Base-by-base conservation (phyloP, 2,113 vertebrate genomes). In the Panthera leo region DNA sequence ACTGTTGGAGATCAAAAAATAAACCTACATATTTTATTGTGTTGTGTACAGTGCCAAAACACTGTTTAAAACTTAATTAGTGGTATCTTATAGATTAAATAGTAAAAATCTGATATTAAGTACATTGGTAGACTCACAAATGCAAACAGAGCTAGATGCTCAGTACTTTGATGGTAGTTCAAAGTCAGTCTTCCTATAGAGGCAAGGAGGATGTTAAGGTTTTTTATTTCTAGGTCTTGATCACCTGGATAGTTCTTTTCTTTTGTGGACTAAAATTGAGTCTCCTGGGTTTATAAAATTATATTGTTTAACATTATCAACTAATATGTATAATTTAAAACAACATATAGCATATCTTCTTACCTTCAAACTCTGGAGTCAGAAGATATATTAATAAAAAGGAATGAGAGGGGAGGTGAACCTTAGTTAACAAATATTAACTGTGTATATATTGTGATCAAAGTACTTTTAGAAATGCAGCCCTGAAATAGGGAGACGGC, bases 331-430 rank as follows among this genome's bases (percentile, higher is more conserved):
- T 53, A 42, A 65, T 58, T 53, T 21, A 75, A 75, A 94, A 21
- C 25, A 53, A 48, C 31, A 53, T 15, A 67, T 4, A 78, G 4
- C 21, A 2, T 21, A 73, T 39, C 34, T 67, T 10, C 4, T 14
- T 92, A 29, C 4, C 6, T 92, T 13, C 36, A 79, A 39, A 48
- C 11, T 78, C 25, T 45, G 14, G 14, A 45, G 3, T 79, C 53
- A 53, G n/a, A 85, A 58, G 45, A 67, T 2, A 21, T 80, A 42
- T n/a, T 48, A 85, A 45, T n/a, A n/a, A 29, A 61, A 11, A 3
- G 0, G 3, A 45, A 85, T 45, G 2, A 5, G 19, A 7, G 1
- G 23, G 0, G 3, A 45, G 0, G 4, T 58, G 58, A 85, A 27
- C 25, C 42, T 63, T 9, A 79, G 3, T 9, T 67, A 51, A 25